These are phyloP conservation scores for Andrena flavipes DNA, from an alignment of 2,888 invertebrate genomes.

Conservation along the genomic window DNA sequence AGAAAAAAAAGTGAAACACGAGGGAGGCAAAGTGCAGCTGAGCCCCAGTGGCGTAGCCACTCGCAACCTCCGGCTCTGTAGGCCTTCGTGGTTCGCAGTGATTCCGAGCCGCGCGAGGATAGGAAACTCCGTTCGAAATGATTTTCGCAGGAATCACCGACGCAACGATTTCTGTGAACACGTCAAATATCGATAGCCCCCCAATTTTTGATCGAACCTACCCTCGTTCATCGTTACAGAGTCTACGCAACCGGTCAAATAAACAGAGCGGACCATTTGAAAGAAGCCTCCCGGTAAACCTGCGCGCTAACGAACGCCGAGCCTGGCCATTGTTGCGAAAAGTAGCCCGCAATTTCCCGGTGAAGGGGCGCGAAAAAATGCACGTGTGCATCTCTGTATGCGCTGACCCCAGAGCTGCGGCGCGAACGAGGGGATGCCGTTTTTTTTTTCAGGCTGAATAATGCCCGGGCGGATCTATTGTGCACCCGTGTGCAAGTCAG, in stretches of 20 bases:
- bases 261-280: constrained; percentile 36
- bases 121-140: background rate
- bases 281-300: constrained; percentile 44
- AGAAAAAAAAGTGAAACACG: constrained; percentile 77
- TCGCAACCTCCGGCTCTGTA: constrained; percentile 22
- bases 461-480: constrained; percentile 71
- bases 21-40: constrained; percentile 82
- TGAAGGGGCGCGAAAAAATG: constrained; percentile 54
- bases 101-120: background rate
- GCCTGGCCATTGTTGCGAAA: constrained; percentile 56
- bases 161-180: background rate
- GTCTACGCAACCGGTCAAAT: constrained; percentile 14
- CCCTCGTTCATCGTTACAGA: background rate
- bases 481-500: constrained; percentile 74
- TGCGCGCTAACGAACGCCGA: constrained; percentile 52
- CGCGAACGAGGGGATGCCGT: constrained; percentile 45
- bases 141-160: background rate
- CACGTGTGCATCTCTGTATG: constrained; percentile 39
- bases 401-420: constrained; percentile 40
- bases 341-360: constrained; percentile 64
- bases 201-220: background rate
- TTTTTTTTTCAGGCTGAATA: constrained; percentile 74
- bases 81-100: constrained; percentile 5
- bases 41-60: constrained; percentile 76
- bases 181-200: background rate